Evolutionary conservation across 1,140 invertebrate genomes (phyloP).

Genomic region (Conopomorpha cramerella): DNA sequence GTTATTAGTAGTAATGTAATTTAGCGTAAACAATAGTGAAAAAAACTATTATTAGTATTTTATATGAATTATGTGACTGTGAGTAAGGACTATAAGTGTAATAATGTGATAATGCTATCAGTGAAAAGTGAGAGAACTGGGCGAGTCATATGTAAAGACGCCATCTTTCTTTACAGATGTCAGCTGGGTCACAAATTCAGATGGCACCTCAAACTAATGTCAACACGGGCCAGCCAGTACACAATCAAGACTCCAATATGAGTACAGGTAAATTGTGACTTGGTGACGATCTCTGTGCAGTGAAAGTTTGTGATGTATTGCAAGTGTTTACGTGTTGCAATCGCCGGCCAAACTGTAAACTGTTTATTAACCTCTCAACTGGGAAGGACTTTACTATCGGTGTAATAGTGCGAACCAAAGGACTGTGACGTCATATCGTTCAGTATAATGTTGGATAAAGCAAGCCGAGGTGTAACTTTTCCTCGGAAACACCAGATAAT

Average conservation of each 20-base stretch:
- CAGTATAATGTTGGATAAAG: slow-evolving; percentile 50
- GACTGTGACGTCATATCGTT: slow-evolving; percentile 44
- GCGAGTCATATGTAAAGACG: slow-evolving; percentile 58
- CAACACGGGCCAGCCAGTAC: slow-evolving; percentile 83
- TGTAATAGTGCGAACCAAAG: slow-evolving; percentile 32
- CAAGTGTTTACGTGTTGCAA: slow-evolving; percentile 37
- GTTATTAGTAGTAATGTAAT: slow-evolving; percentile 39
- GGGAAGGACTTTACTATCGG: slow-evolving; percentile 17
- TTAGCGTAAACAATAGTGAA: no score
- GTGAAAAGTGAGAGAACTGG: slow-evolving; percentile 19
- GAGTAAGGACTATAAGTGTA: no score
- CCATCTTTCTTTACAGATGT: slow-evolving; percentile 78
- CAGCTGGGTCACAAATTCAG: slow-evolving; percentile 91
- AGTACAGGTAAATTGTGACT: slow-evolving; percentile 76
- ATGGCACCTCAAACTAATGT: slow-evolving; percentile 90
- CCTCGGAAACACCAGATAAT: slow-evolving; percentile 28
- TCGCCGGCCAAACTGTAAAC: no score
- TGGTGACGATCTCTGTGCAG: slow-evolving; percentile 41
- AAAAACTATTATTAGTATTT: no score
- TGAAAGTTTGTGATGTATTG: slow-evolving; percentile 30
- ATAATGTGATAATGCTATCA: slow-evolving; percentile 9
- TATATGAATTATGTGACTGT: no score
- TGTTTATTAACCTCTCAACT: slow-evolving; percentile 18
- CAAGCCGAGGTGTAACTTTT: slow-evolving; percentile 45
- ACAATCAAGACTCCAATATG: slow-evolving; percentile 95